Evolutionary conservation across 2,113 vertebrate species (phyloP), one percentile per base, ranked within the genome.

Genomic region (Oreochromis niloticus): DNA sequence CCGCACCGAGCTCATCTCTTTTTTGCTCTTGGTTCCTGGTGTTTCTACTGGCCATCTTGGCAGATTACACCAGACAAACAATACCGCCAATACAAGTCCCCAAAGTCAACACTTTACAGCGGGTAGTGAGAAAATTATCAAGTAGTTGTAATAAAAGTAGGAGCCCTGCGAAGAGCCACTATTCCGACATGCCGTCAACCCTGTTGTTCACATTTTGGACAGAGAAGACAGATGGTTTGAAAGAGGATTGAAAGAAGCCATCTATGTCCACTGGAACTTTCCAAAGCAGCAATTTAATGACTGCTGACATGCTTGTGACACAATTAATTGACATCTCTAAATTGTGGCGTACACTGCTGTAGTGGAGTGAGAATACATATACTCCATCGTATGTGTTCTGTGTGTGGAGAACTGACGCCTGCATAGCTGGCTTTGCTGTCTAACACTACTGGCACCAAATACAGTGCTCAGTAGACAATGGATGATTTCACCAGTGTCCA

Each of bases 401-500:
- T 27, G 41, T 48, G 68, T 27, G 14, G 68, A 7, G 68, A 30
- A 50, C 71, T 50, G 43, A 50, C 1, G 2, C 71, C 43, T 48
- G 24, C 71, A 50, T 75, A 50, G 41, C 71, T 5, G 1, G 9
- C 43, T 78, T 48, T 78, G 71, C 43, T 12, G 71, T 48, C 71
- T 78, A 11, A 52, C 11, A 54, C 27, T 19, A 2, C 63, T 81
- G 59, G 16, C 13, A 63, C 54, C 78, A 52, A 82, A 83, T 52
- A 59, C 19, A 9, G 30, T 41, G 12, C 48, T 54, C 41, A 43
- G 13, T n/a, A 46, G 30, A 81, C 85, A 91, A 89, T 78, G 41
- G 84, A 54, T 32, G 46, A 82, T 88, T 83, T 86, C 87, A 88
- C 80, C 63, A 80, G 32, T 11, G 73, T 87, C 89, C 90, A 88